Percentiles rank a stretch among this genome's conserved stretches.
phyloP scores from a whole-genome alignment of 2,888 invertebrate species.

The Hetaerina titia region DNA sequence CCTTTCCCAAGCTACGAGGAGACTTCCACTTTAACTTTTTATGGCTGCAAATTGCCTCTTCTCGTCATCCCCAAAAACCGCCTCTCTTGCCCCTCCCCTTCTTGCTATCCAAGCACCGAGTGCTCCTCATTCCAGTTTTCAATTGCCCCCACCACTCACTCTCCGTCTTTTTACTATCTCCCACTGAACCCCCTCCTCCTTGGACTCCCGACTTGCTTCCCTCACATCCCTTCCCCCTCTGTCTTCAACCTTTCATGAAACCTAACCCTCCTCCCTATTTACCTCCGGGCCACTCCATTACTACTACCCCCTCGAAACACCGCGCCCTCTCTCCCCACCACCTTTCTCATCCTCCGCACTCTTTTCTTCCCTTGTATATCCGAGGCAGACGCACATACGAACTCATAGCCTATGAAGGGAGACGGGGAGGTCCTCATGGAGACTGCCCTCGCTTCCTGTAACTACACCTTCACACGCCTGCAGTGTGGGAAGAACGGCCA shows the following conservation, averaged over 20 bases:
- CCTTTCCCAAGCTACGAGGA: neutral
- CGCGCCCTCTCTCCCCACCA: too few relatives aligned
- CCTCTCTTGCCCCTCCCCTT: neutral
- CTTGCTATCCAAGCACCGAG: neutral
- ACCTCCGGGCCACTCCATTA: conserved; percentile 27
- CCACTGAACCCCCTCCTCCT: neutral
- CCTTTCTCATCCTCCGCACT: too few relatives aligned
- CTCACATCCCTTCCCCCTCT: neutral
- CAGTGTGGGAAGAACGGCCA: too few relatives aligned
- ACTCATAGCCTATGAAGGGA: too few relatives aligned
- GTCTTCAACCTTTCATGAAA: neutral
- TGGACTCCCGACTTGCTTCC: neutral
- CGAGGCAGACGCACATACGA: too few relatives aligned
- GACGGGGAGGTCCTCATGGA: too few relatives aligned
- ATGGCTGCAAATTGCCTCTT: conserved; percentile 59
- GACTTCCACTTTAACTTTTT: conserved; percentile 61
- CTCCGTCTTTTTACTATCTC: neutral
- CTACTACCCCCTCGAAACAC: neutral
- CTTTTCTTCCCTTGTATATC: too few relatives aligned
- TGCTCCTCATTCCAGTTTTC: neutral
- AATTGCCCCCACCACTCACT: neutral
- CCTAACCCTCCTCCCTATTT: neutral
- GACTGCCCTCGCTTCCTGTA: too few relatives aligned
- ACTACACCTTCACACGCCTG: too few relatives aligned
- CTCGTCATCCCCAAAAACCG: neutral